Evolutionary conservation across 2,113 vertebrate species (phyloP), one percentile per base, ranked within the genome.

Genomic region (Rhabdomys dilectus): DNA sequence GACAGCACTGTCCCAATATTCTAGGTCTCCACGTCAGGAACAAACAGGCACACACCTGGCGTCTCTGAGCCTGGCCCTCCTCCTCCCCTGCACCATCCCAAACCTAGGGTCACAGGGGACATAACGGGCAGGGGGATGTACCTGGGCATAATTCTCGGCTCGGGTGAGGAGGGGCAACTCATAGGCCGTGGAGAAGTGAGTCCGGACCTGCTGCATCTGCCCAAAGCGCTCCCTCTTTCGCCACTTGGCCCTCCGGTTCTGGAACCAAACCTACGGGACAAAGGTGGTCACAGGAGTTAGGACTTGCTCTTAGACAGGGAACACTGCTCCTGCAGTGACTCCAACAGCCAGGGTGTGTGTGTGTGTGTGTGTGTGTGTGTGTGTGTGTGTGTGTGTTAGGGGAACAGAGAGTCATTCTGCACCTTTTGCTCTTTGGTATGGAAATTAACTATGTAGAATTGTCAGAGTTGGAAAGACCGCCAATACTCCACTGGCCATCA

Each of bases 161-260:
- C 99, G 98, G 31, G 99, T 99, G 96, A 99, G 99, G 62, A 99
- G 99, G 16, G 99, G 99, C 97, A 99, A 98, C 98, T 99, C 99
- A 0, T 99, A 99, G 88, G 99, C 99, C 0, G 99, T 99, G 91
- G 99, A 99, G 98, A 99, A 99, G 97, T 99, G 99, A 10, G 99
- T 99, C 48, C 99, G 99, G 96, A 99, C 99, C 98, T 99, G 99
- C 98, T 99, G 99, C 99, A 99, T 99, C 98, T 99, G 99, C 21
- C 99, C 99, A 0, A 99, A 99, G 34, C 99, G 98, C 93, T 99
- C 99, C 96, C 99, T 98, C 98, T 99, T 99, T 96, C 99, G 99
- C 99, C 99, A 99, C 91, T 99, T 99, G 0, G 99, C 99, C 96
- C 99, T 98, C 48, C 99, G 99, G 98, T 99, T 99, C 98, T 99